phyloP scores from a whole-genome alignment of 53 echinoderm and acorn worm species.

The Paelopatides confundens region DNA sequence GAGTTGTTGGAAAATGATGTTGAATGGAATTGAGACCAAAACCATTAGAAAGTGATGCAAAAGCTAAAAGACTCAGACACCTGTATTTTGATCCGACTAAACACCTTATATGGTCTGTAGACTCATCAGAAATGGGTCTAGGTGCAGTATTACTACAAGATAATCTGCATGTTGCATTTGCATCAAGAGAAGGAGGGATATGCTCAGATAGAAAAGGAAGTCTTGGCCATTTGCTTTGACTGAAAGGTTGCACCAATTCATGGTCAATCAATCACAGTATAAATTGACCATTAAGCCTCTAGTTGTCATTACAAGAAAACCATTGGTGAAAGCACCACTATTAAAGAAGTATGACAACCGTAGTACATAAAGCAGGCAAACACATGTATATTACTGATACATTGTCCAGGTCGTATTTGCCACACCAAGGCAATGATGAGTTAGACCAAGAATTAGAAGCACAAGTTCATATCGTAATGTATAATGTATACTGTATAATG shows the following conservation, averaged over 20 bases:
- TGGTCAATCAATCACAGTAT: not conserved
- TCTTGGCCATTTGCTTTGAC: constrained; percentile 21
- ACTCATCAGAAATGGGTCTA: not conserved
- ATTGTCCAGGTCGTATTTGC: constrained; percentile 54
- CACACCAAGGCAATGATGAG: not conserved
- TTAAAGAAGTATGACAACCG: constrained; percentile 49
- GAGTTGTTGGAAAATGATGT: not conserved
- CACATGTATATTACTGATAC: constrained; percentile 64
- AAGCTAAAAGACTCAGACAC: not conserved
- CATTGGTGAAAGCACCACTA: constrained; percentile 35
- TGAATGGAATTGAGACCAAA: not conserved
- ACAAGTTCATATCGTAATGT: constrained; percentile 10
- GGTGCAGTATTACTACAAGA: constrained; percentile 37
- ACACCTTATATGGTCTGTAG: not conserved
- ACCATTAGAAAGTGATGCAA: not conserved
- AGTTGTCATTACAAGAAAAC: constrained; percentile 26
- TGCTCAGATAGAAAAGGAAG: constrained; percentile 61
- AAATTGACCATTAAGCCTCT: constrained; percentile 54
- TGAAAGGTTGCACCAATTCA: constrained; percentile 43
- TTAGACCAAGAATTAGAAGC: constrained; percentile 24
- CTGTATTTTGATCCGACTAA: not conserved
- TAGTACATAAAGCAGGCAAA: constrained; percentile 22
- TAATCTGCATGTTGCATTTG: constrained; percentile 31
- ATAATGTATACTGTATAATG: constrained; percentile 15
- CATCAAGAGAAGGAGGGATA: constrained; percentile 20